Evolutionary conservation across 2,113 vertebrate genomes (phyloP), one percentile per base, ranked within the genome.

Genomic region (Python bivittatus): DNA sequence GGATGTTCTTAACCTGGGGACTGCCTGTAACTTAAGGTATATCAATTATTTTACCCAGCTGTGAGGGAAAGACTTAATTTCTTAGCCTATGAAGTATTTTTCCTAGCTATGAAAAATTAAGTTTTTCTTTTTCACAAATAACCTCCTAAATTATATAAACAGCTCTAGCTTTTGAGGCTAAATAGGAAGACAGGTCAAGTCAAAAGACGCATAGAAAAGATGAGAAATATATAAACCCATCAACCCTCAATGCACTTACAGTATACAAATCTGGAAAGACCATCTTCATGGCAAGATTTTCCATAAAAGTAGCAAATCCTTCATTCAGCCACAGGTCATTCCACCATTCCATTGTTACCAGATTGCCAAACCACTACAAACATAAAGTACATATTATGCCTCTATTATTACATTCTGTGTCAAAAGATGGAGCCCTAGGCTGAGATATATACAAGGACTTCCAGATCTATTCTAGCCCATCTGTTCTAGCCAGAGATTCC

Each of bases 261-360:
- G 97, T 98, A 90, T 96, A 97, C 88, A 99, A 97, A 9, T 98
- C 90, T 60, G 98, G 97, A 68, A 98, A 98, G 84, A 97, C 88
- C 29, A 96, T 96, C 93, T 98, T 97, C 96, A 99, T 96, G 25
- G 98, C 98, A 53, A 97, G 98, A 94, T 98, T 99, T 95, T 99
- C 98, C 99, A 99, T 99, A 95, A 99, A 99, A 0, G 99, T 99
- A 22, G 99, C 99, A 97, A 99, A 99, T 89, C 99, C 99, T 97
- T 99, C 99, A 92, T 99, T 99, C 83, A 99, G 97, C 99, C 99
- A 99, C 23, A 99, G 97, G 96, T 99, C 99, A 6, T 98, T 98
- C 99, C 99, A 99, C 99, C 99, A 99, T 52, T 98, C 97, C 99
- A 99, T 99, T 52, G 99, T 99, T 52, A 99, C 99, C 88, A 99